Evolutionary conservation across 2,888 invertebrate genomes (phyloP).

Genomic region (Lamellibrachia satsuma): DNA sequence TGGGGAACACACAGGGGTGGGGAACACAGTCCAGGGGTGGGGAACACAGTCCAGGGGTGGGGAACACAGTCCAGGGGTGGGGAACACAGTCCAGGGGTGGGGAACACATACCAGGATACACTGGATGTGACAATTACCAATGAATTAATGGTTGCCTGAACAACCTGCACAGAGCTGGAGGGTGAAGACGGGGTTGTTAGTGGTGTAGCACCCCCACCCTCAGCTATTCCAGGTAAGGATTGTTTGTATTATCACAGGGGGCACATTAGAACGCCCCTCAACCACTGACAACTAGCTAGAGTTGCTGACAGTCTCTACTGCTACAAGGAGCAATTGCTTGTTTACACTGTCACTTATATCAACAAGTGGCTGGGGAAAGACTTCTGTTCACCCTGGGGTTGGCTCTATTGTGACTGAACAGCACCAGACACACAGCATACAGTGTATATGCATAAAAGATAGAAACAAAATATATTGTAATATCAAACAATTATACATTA

Average conservation of each 20-base stretch:
- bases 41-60: neutral
- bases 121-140: neutral
- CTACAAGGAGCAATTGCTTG: neutral
- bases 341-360: neutral
- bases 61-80: neutral
- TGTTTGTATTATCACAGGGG: neutral
- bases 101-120: neutral
- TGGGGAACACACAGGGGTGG: neutral
- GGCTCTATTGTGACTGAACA: neutral
- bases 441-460: neutral
- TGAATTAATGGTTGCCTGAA: neutral
- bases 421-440: neutral
- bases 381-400: neutral
- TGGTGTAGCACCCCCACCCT: slow-evolving; percentile 17
- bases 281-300: neutral
- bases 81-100: neutral
- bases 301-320: neutral
- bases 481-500: neutral
- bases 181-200: neutral
- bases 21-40: neutral
- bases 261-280: neutral
- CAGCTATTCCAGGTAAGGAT: neutral
- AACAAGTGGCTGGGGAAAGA: neutral
- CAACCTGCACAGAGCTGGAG: neutral
- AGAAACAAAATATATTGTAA: neutral